Percentiles rank a stretch among this genome's conserved stretches.
Conservation (phyloP, 2,113 vertebrate species). For the Pungitius pungitius region DNA sequence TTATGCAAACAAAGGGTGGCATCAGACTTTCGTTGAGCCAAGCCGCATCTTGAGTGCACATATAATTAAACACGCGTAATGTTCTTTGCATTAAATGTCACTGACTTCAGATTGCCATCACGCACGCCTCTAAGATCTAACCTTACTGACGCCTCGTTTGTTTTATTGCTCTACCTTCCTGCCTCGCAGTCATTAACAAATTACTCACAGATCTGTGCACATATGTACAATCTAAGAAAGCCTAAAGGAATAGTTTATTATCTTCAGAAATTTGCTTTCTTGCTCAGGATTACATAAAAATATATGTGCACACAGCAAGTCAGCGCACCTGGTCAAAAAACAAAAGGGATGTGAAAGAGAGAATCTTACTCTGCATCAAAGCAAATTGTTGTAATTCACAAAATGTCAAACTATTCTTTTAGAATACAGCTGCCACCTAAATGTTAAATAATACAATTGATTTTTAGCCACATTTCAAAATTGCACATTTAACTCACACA, state of each 20-base stretch:
- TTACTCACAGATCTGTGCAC: neutral
- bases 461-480: neutral
- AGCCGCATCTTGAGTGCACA: constrained; percentile 2
- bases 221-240: constrained; percentile 10
- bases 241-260: neutral
- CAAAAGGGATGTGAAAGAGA: too few relatives aligned
- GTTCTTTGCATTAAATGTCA: constrained; percentile 23
- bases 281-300: neutral
- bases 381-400: too few relatives aligned
- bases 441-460: neutral
- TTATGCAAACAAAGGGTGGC: constrained; percentile 9
- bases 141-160: neutral
- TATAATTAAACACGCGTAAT: neutral
- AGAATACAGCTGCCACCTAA: neutral
- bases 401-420: constrained; percentile 4
- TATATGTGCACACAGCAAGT: neutral
- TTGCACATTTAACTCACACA: constrained; percentile 16
- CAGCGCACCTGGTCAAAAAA: neutral
- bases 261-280: neutral
- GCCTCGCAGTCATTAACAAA: constrained; percentile 10
- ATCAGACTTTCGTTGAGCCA: constrained; percentile 9
- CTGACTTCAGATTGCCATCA: neutral
- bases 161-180: neutral
- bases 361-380: neutral
- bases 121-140: neutral